Conservation (phyloP, 2,113 vertebrate genomes). For the Solea solea region DNA sequence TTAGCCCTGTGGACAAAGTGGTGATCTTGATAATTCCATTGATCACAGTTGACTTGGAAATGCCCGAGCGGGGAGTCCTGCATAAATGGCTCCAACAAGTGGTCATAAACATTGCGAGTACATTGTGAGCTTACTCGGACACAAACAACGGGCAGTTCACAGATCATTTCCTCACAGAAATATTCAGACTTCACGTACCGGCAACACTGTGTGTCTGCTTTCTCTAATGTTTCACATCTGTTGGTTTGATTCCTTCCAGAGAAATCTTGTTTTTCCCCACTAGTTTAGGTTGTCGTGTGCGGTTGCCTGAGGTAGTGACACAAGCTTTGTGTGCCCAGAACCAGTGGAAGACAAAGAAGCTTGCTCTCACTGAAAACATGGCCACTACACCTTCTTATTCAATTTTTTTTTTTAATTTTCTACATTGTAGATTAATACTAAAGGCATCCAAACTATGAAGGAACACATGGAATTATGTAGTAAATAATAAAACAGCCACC, state of each 20-base stretch:
- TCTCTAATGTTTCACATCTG: background rate
- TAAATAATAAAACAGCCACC: too few species aligned
- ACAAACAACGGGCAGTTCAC: background rate
- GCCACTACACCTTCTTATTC: too few species aligned
- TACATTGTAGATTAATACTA: too few species aligned
- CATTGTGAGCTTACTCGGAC: conserved; percentile 13
- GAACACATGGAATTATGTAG: too few species aligned
- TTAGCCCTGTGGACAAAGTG: conserved; percentile 53
- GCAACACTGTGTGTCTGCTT: background rate
- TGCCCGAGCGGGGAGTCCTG: conserved; percentile 39
- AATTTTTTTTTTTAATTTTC: too few species aligned
- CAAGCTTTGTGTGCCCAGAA: too few species aligned
- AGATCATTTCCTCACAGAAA: background rate
- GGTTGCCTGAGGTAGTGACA: too few species aligned
- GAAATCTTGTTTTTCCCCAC: too few species aligned
- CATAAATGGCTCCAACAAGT: conserved; percentile 44
- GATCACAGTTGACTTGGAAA: conserved; percentile 38
- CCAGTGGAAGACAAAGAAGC: too few species aligned
- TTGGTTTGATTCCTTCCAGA: background rate
- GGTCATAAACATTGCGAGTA: conserved; percentile 23
- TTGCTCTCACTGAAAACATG: too few species aligned
- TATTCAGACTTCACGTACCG: background rate
- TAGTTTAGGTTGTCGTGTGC: too few species aligned
- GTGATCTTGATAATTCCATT: conserved; percentile 43
- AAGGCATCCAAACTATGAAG: too few species aligned